Percentiles rank a stretch among this genome's conserved stretches.
phyloP scores from a whole-genome alignment of 2,113 vertebrate genomes.

The Tyto alba region DNA sequence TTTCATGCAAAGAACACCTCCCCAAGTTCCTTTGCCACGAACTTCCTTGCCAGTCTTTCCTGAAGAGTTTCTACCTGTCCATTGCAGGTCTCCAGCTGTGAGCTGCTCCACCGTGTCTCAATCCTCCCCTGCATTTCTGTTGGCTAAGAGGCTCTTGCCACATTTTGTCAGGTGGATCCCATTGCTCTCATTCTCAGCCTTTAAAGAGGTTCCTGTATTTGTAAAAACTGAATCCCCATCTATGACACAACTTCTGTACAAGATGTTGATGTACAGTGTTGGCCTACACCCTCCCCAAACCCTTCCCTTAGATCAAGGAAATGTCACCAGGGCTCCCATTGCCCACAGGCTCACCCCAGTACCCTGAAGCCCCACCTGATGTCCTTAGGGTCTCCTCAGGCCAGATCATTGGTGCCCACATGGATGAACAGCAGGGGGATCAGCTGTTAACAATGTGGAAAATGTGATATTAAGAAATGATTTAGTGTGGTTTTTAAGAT shows the following conservation, averaged over 20 bases:
- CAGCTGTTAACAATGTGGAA: not conserved
- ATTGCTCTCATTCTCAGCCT: not conserved
- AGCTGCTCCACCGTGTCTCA: not conserved
- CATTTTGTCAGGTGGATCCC: not conserved
- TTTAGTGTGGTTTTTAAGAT: not conserved
- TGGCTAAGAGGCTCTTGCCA: not conserved
- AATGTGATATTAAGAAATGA: not conserved
- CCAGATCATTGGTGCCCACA: not conserved
- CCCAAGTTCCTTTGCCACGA: too few species aligned
- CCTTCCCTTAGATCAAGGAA: not conserved
- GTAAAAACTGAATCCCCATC: not conserved
- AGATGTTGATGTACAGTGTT: not conserved
- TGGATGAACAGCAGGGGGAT: not conserved
- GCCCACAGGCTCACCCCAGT: not conserved
- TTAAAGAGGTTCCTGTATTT: not conserved
- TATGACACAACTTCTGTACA: not conserved
- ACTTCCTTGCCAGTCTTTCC: not conserved
- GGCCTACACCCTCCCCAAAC: fast-evolving
- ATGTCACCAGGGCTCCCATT: not conserved
- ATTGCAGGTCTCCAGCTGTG: not conserved
- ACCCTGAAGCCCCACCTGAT: not conserved
- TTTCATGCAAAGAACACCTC: not conserved
- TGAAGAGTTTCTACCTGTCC: not conserved
- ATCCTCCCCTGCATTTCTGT: not conserved
- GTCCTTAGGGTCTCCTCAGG: not conserved